A percentile compares a stretch with the other conserved stretches of the same genome.
Evolutionary conservation across 2,113 vertebrate species (phyloP).

Genomic region (Mus musculus): DNA sequence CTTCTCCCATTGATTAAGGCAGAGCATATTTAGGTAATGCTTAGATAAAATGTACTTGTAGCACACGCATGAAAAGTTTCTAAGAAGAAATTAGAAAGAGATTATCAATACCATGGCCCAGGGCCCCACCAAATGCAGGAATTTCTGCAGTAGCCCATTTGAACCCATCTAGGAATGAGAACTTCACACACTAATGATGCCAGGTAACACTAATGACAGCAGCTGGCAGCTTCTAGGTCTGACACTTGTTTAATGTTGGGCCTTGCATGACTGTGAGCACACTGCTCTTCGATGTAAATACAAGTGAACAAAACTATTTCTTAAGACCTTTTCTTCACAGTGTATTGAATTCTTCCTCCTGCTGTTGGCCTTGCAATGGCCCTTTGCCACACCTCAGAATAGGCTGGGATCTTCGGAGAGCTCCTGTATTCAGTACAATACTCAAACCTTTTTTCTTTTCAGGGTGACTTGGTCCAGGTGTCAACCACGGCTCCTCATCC

Average conservation of each 20-base stretch:
- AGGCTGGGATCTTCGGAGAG: not conserved
- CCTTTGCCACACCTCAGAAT: not conserved
- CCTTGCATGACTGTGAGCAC: not conserved
- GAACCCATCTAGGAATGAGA: not conserved
- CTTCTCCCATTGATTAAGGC: constrained; percentile 38
- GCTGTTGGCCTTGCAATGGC: accelerated
- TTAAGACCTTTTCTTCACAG: not conserved
- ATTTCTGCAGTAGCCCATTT: not conserved
- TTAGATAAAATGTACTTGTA: not conserved
- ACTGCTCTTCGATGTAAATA: not conserved
- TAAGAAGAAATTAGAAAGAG: not conserved
- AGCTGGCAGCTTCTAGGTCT: not conserved
- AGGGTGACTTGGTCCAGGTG: not conserved
- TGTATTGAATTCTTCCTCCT: not conserved
- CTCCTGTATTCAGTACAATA: not conserved
- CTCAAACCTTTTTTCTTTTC: not conserved
- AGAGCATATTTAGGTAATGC: not conserved
- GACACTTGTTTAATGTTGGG: not conserved
- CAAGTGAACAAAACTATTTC: not conserved
- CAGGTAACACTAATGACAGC: too few species aligned
- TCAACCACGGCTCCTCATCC: not conserved
- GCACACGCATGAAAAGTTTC: not conserved
- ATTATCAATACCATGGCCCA: not conserved
- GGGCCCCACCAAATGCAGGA: not conserved
- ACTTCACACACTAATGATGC: not conserved